Base-by-base conservation (phyloP, 2,888 invertebrate genomes). In the Julus scandinavius region DNA sequence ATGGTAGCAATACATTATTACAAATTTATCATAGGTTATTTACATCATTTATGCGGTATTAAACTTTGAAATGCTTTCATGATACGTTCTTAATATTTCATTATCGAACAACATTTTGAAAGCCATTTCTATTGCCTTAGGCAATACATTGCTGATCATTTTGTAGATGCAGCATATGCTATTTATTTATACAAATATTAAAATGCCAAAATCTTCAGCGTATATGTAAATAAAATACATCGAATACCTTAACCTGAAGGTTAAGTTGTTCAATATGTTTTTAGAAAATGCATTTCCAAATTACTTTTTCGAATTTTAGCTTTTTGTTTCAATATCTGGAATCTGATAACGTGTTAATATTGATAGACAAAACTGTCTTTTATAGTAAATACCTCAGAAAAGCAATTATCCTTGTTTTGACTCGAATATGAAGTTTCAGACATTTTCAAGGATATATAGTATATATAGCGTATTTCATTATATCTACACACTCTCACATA, bases 11-110 rank as follows among this genome's bases (percentile, higher is more conserved):
- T 80, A 15, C 4, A 9, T 13, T 40, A 80, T 80, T 80, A 80
- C 5, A 80, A 80, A 80, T 80, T 29, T 29, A 80, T 38, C 80
- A 2, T 40, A 80, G 38, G 38, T 29, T 72, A 72, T 20, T 20
- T 72, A 29, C 20, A 80, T 80, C 38, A 80, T 80, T 80, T 80
- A 80, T 80, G 80, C 38, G 80, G 38, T 40, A 80, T 38, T 15
- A 80, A 80, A 80, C 29, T 80, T 80, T 38, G 38, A 80, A 38
- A 80, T 38, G 80, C 80, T 80, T 80, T 80, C 38, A 80, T 5
- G 80, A 80, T 80, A 38, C 80, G 38, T 80, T 38, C 80, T 80
- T 80, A 80, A 80, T 38, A 38, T 80, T 80, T 80, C 80, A 80
- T 80, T 80, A 80, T 80, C 80, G 9, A 80, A 80, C 38, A 80